These are phyloP conservation scores for Chrysoperla carnea DNA, from an alignment of 1,140 invertebrate genomes.

Conservation along the genomic window DNA sequence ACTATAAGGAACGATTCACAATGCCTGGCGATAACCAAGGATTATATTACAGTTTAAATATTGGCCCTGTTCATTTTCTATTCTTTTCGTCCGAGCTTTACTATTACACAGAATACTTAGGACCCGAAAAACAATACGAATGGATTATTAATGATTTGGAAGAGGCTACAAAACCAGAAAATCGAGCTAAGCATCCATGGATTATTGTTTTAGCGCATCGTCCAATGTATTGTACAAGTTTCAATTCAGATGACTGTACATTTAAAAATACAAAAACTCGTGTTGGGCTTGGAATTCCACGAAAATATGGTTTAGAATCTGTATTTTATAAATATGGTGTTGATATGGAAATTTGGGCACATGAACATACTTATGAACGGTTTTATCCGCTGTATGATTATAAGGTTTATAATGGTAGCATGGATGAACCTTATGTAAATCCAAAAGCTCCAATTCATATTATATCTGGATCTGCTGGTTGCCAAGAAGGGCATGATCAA, in stretches of 20 bases:
- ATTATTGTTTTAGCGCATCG: constrained; percentile 88
- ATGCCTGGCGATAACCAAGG: constrained; percentile 67
- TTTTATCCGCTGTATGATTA: constrained; percentile 84
- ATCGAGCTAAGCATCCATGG: constrained; percentile 65
- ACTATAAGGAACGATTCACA: constrained; percentile 68
- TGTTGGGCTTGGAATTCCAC: constrained; percentile 50
- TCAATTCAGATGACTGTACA: constrained; percentile 73
- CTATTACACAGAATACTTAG: constrained; percentile 77
- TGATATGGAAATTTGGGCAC: constrained; percentile 91
- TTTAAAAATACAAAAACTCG: constrained; percentile 53
- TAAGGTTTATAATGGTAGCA: constrained; percentile 68
- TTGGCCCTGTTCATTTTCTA: constrained; percentile 85
- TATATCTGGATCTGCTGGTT: constrained; percentile 80
- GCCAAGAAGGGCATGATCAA: constrained; percentile 41
- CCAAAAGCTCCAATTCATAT: constrained; percentile 84
- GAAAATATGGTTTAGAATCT: constrained; percentile 62
- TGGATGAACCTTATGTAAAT: constrained; percentile 62
- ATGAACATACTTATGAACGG: constrained; percentile 91
- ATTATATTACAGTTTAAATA: constrained; percentile 76
- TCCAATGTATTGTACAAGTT: constrained; percentile 94
- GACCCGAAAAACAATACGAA: constrained; percentile 67
- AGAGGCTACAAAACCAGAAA: constrained; percentile 41
- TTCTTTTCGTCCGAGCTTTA: constrained; percentile 89
- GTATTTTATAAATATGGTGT: constrained; percentile 78
- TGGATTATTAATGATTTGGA: constrained; percentile 75